Percentiles rank a stretch among this genome's conserved stretches.
phyloP scores from a whole-genome alignment of 2,888 invertebrate genomes.

The Cantharis lateralis region DNA sequence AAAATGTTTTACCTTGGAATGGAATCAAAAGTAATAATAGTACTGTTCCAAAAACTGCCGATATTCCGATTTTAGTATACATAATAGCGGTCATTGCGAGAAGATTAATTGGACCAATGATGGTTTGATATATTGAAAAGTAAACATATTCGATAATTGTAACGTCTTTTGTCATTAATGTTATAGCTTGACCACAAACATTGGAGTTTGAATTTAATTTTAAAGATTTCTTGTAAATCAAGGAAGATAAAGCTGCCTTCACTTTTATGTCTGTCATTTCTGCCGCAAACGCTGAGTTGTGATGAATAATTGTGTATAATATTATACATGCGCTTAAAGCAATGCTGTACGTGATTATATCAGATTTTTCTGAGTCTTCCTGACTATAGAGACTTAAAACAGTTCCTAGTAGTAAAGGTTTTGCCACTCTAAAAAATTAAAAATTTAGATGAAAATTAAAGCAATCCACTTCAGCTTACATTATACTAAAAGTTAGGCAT shows the following conservation, averaged over 20 bases:
- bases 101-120: conserved; percentile 73
- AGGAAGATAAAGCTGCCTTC: not conserved
- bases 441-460: not conserved
- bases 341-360: not conserved
- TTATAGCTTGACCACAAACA: conserved; percentile 63
- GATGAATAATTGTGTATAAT: not conserved
- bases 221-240: not conserved
- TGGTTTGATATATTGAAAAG: conserved; percentile 57
- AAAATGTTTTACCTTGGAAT: not conserved
- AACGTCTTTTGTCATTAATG: conserved; percentile 77
- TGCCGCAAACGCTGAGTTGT: not conserved
- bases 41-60: not conserved
- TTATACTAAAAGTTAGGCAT: not conserved
- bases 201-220: not conserved
- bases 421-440: not conserved
- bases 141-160: conserved; percentile 75
- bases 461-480: not conserved
- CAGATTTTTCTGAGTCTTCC: not conserved
- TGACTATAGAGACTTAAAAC: not conserved
- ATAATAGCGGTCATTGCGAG: conserved; percentile 71
- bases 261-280: not conserved
- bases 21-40: not conserved
- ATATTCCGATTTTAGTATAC: conserved; percentile 61
- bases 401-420: not conserved
- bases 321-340: not conserved